Percentiles rank a stretch among this genome's conserved stretches.
Evolutionary conservation across 2,113 vertebrate species (phyloP).

Genomic region (Tricholaema leucomelas): DNA sequence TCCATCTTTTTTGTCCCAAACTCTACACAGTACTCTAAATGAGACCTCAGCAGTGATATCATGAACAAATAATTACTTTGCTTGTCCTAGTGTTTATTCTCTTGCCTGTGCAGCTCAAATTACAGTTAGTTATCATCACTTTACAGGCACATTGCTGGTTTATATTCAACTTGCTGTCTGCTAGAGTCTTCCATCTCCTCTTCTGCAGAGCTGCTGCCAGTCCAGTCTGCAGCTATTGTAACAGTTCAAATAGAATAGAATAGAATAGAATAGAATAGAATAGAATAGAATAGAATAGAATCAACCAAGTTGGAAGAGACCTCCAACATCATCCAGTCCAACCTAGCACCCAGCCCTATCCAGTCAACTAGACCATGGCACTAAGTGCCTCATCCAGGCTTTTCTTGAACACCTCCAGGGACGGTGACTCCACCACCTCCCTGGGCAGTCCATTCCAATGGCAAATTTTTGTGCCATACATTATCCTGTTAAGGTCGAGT

Average conservation of each 20-base stretch:
- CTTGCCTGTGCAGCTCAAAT: background rate
- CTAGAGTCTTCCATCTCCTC: background rate
- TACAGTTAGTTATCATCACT: background rate
- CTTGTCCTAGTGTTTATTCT: background rate
- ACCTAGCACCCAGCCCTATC: no score
- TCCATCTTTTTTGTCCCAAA: background rate
- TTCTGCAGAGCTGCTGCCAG: background rate
- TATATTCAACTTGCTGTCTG: background rate
- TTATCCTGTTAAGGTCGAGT: background rate
- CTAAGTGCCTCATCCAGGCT: no score
- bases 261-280: no score
- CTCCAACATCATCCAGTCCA: no score
- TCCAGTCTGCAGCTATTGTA: background rate
- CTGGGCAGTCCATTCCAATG: no score
- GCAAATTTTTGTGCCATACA: background rate
- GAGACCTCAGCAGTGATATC: background rate
- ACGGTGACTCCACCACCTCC: no score
- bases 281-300: no score
- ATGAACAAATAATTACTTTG: background rate
- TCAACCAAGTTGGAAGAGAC: no score
- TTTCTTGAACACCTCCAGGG: no score
- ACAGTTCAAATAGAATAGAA: no score
- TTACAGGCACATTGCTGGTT: background rate
- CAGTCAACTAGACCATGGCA: no score
- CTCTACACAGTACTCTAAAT: no score